phyloP scores from a whole-genome alignment of 2,113 vertebrate genomes.

The Hyperopisus bebe region DNA sequence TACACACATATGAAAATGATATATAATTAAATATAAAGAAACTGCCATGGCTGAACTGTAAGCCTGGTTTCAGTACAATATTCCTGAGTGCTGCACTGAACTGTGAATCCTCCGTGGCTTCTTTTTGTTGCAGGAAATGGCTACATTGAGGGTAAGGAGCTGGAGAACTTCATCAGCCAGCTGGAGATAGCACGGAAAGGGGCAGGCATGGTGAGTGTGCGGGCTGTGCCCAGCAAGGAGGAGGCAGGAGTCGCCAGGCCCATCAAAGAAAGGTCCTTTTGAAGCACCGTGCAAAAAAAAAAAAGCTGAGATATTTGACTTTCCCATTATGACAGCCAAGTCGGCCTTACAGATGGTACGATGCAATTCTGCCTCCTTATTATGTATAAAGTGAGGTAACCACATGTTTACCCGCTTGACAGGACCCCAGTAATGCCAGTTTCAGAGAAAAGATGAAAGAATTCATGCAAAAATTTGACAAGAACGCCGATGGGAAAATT shows the following conservation, averaged over 20 bases:
- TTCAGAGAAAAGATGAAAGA: slow-evolving; percentile 91
- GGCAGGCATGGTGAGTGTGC: slow-evolving; percentile 79
- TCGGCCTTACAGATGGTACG: neutral
- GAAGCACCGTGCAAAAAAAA: neutral
- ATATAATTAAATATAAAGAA: neutral
- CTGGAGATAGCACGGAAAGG: slow-evolving; percentile 83
- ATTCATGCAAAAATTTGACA: slow-evolving; percentile 96
- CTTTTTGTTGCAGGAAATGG: slow-evolving; percentile 75
- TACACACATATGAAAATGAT: neutral
- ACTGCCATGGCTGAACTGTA: neutral
- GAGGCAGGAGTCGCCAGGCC: neutral
- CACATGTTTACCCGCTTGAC: slow-evolving; percentile 11
- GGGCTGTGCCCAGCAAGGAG: neutral
- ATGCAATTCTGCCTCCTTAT: neutral
- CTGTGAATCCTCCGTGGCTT: neutral
- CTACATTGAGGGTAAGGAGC: slow-evolving; percentile 94
- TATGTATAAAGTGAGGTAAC: neutral
- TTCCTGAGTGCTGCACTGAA: neutral
- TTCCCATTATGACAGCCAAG: neutral
- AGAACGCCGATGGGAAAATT: slow-evolving; percentile 89
- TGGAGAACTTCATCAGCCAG: slow-evolving; percentile 94
- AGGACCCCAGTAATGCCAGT: slow-evolving; percentile 75
- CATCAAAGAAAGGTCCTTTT: neutral
- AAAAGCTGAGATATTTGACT: neutral
- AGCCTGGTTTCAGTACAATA: neutral